phyloP scores from a whole-genome alignment of 2,888 invertebrate species.

The Saturnia pavonia region DNA sequence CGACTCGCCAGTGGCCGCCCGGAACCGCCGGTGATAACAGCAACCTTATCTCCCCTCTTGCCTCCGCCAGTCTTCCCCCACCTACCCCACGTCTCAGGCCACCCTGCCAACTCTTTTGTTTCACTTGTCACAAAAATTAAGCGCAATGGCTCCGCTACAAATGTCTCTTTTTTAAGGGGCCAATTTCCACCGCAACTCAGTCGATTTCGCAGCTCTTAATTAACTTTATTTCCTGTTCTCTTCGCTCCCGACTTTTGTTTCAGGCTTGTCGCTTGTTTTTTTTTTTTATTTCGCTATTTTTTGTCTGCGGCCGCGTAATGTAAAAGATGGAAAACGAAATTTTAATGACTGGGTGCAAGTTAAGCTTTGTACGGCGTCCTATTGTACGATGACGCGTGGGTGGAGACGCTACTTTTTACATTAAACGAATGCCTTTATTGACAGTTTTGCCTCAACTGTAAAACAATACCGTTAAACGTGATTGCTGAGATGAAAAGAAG shows the following conservation, averaged over 20 bases:
- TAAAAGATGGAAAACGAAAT: constrained; percentile 81
- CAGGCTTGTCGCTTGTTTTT: constrained; percentile 58
- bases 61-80: constrained; percentile 35
- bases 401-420: constrained; percentile 59
- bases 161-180: constrained; percentile 80
- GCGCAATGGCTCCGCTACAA: constrained; percentile 80
- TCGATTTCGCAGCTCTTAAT: constrained; percentile 82
- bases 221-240: constrained; percentile 82
- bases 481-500: neutral
- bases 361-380: constrained; percentile 71
- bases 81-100: constrained; percentile 49
- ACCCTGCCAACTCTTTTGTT: constrained; percentile 79
- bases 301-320: constrained; percentile 79
- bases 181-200: constrained; percentile 82
- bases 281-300: constrained; percentile 78
- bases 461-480: constrained; percentile 52
- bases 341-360: constrained; percentile 79
- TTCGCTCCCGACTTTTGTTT: constrained; percentile 78
- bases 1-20: constrained; percentile 73
- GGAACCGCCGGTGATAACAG: constrained; percentile 73
- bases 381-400: constrained; percentile 64
- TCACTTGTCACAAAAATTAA: constrained; percentile 82
- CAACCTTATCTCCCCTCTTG: constrained; percentile 71
- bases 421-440: constrained; percentile 59
- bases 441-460: constrained; percentile 46